Conservation (phyloP, 2,113 vertebrate species). For the Alouatta palliata region DNA sequence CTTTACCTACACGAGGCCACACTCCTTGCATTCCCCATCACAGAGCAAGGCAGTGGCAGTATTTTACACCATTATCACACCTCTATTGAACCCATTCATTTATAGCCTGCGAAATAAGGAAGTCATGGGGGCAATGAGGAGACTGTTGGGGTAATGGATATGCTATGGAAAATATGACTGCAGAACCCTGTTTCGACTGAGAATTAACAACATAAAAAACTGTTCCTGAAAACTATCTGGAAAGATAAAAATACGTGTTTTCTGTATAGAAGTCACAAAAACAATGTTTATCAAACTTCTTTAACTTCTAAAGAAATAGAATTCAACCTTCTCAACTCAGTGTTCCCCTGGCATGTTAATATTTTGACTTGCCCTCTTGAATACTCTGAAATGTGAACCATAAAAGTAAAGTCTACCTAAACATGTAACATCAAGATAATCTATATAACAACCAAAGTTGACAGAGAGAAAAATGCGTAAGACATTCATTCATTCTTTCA, state of each 20-base stretch:
- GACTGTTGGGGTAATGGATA: background rate
- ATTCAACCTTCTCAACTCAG: background rate
- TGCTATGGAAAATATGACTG: accelerated
- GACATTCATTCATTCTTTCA: background rate
- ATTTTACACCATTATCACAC: background rate
- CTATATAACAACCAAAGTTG: background rate
- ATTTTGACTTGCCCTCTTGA: background rate
- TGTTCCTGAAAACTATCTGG: background rate
- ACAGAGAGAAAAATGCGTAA: background rate
- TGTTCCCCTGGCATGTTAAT: background rate
- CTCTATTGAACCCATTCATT: conserved; percentile 28
- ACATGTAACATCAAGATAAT: background rate
- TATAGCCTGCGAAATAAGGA: conserved; percentile 45
- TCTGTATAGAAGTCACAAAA: background rate
- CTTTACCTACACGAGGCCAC: background rate
- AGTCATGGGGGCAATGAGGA: background rate
- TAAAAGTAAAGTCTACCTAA: background rate
- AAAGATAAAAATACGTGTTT: accelerated
- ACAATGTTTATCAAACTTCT: background rate
- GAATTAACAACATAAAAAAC: background rate
- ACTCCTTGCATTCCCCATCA: background rate
- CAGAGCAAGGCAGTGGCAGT: background rate
- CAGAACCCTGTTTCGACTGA: background rate
- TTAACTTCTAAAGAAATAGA: background rate
- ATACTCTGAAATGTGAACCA: background rate